Conservation (phyloP, 2,797 vertebrate species). For the Bradypus variegatus region DNA sequence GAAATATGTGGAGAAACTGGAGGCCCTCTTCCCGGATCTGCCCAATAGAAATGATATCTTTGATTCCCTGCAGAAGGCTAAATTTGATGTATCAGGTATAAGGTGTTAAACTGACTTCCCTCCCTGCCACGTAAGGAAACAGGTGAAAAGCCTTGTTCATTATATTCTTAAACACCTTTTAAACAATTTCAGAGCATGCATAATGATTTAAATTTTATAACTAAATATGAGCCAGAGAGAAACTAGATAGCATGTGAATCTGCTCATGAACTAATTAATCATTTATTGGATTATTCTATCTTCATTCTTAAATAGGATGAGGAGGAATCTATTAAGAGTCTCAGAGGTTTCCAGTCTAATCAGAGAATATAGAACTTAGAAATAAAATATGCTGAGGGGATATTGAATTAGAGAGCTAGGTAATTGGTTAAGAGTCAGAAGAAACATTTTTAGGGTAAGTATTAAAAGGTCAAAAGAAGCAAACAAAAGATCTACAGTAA, state of each 20-base stretch:
- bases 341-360: background rate
- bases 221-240: background rate
- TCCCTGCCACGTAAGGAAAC: background rate
- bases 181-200: background rate
- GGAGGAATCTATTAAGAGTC: background rate
- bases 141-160: background rate
- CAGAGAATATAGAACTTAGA: background rate
- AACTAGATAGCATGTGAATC: background rate
- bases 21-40: slow-evolving; percentile 81
- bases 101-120: background rate
- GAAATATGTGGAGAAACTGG: slow-evolving; percentile 73
- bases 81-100: slow-evolving; percentile 89
- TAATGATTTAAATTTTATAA: background rate
- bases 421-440: background rate
- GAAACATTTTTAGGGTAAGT: background rate
- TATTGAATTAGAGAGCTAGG: background rate
- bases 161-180: background rate
- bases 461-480: background rate
- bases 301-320: background rate
- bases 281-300: background rate
- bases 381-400: background rate
- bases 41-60: slow-evolving; percentile 80
- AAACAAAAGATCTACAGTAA: background rate
- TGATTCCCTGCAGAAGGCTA: slow-evolving; percentile 82
- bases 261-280: background rate